Percentiles rank a stretch among this genome's conserved stretches.
phyloP scores from a whole-genome alignment of 2,113 vertebrate genomes.

The Pavo muticus region DNA sequence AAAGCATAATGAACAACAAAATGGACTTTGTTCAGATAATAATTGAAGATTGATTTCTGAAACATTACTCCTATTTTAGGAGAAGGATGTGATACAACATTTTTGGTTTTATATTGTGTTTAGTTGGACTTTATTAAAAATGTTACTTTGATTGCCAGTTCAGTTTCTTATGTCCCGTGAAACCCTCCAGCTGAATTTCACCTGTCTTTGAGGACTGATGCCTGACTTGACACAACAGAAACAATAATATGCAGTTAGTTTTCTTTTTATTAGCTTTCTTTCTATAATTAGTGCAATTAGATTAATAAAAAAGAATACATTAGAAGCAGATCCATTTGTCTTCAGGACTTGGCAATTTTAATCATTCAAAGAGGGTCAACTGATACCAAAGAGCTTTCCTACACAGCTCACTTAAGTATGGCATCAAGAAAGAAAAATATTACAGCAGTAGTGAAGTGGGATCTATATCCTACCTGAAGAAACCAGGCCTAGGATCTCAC shows the following conservation, averaged over 20 bases:
- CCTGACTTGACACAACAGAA: neutral
- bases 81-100: neutral
- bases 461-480: neutral
- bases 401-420: neutral
- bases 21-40: neutral
- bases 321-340: neutral
- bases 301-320: neutral
- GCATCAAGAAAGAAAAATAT: neutral
- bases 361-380: neutral
- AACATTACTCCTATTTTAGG: neutral
- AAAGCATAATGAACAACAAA: neutral
- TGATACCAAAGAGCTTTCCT: rapidly evolving
- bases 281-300: neutral
- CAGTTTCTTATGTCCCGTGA: neutral
- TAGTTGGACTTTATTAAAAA: neutral
- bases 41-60: neutral
- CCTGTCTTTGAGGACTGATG: neutral
- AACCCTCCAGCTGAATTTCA: neutral
- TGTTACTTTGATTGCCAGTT: neutral
- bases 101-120: neutral
- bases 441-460: neutral
- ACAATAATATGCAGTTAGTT: neutral
- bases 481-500: neutral
- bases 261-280: neutral
- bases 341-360: neutral